Evolutionary conservation across 1,140 invertebrate species (phyloP).

Genomic region (Thaumetopoea pityocampa): DNA sequence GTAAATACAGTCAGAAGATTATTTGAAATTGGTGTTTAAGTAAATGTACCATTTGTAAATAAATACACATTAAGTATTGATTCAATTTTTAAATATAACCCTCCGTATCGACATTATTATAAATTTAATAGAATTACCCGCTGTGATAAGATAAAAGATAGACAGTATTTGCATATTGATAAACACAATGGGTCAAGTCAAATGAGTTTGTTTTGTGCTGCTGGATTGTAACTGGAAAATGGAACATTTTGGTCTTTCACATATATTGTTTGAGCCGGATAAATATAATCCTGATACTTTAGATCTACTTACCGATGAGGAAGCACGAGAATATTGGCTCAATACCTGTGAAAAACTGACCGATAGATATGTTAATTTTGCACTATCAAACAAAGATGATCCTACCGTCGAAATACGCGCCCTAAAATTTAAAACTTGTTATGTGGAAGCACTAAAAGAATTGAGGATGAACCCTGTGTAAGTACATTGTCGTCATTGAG

Average conservation of each 20-base stretch:
- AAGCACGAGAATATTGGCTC: conserved; percentile 95
- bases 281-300: conserved; percentile 92
- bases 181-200: conserved; percentile 51
- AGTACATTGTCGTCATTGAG: conserved; percentile 51
- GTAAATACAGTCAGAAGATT: too few species aligned
- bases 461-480: conserved; percentile 88
- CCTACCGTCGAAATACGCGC: conserved; percentile 86
- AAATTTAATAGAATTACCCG: conserved; percentile 16
- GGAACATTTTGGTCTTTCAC: conserved; percentile 67
- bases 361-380: conserved; percentile 84
- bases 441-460: conserved; percentile 86
- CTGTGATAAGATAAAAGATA: conserved; percentile 57
- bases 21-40: too few species aligned
- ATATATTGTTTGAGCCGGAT: conserved; percentile 64
- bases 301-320: conserved; percentile 89
- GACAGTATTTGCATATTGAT: conserved; percentile 48
- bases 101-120: conserved; percentile 10
- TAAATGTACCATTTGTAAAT: too few species aligned
- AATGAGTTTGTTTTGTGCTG: conserved; percentile 24
- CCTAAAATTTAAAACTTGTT: conserved; percentile 89
- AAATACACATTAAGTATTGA: too few species aligned
- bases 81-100: conserved; percentile 8
- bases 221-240: conserved; percentile 32
- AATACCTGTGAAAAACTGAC: conserved; percentile 91
- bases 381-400: conserved; percentile 87